Percentiles rank a stretch among this genome's conserved stretches.
Conservation (phyloP, 1,140 invertebrate species). For the Formica selysi region DNA sequence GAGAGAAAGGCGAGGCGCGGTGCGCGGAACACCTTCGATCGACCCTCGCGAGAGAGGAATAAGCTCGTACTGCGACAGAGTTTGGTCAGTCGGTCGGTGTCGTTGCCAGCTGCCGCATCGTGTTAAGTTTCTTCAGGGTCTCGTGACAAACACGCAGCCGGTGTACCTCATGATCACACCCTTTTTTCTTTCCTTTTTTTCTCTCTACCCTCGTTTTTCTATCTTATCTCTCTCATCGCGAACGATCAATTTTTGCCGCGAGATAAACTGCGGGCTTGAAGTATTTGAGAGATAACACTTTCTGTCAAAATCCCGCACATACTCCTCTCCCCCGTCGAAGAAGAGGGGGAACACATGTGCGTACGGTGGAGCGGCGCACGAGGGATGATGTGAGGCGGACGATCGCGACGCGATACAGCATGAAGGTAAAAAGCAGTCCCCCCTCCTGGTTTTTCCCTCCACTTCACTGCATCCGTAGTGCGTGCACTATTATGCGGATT, state of each 20-base stretch:
- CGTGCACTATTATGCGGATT: constrained; percentile 33
- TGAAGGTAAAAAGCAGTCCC: constrained; percentile 32
- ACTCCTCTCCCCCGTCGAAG: not conserved
- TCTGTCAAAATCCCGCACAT: not conserved
- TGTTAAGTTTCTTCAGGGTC: not conserved
- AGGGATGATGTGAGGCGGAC: constrained; percentile 36
- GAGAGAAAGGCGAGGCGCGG: constrained; percentile 39
- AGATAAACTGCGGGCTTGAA: not conserved
- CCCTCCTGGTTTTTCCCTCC: not conserved
- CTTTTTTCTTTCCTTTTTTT: not conserved
- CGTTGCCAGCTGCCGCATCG: constrained; percentile 15
- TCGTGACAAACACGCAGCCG: constrained; percentile 5
- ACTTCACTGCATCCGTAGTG: not conserved
- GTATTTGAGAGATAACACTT: not conserved
- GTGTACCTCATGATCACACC: not conserved
- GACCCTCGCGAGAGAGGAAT: constrained; percentile 75
- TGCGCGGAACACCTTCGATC: constrained; percentile 83
- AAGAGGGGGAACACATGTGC: constrained; percentile 11
- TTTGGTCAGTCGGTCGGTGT: constrained; percentile 79
- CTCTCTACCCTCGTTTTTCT: not conserved
- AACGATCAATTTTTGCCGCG: not conserved
- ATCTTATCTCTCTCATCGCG: not conserved
- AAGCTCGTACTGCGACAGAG: constrained; percentile 83
- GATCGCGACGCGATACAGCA: constrained; percentile 31
- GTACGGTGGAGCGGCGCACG: constrained; percentile 26